Conservation (phyloP, 2,888 invertebrate genomes). For the Rotaria socialis region DNA sequence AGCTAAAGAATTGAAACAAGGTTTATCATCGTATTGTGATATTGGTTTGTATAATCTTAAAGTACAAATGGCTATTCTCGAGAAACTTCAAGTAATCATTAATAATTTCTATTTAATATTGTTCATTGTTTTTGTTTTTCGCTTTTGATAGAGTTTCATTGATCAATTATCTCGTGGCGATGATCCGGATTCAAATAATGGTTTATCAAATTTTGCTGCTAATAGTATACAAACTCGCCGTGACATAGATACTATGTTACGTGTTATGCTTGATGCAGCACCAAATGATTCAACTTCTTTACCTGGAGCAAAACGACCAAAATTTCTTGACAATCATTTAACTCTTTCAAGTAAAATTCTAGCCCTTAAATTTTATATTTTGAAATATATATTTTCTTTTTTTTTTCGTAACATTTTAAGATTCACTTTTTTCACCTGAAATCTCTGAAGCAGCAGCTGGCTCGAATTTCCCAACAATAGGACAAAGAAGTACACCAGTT, state of each 20-base stretch:
- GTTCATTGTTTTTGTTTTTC: too few relatives aligned
- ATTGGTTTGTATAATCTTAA: not conserved
- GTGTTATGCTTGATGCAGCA: conserved; percentile 32
- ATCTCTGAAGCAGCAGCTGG: conserved; percentile 16
- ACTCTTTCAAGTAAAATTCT: not conserved
- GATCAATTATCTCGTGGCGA: conserved; percentile 20
- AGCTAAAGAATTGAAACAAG: not conserved
- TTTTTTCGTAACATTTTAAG: not conserved
- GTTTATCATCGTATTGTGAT: conserved; percentile 21
- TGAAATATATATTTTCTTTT: too few relatives aligned
- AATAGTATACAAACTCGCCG: not conserved
- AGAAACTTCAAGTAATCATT: conserved; percentile 17
- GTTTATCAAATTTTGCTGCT: not conserved
- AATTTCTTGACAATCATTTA: conserved; percentile 24
- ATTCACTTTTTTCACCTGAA: conserved; percentile 32
- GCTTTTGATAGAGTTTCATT: not conserved
- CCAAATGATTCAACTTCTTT: not conserved
- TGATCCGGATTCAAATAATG: not conserved
- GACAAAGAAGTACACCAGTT: not conserved
- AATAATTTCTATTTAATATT: not conserved
- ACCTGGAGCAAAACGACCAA: not conserved
- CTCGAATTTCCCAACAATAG: not conserved
- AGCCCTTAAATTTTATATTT: too few relatives aligned
- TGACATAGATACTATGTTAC: conserved; percentile 14
- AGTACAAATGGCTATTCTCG: not conserved